Evolutionary conservation across 2,888 invertebrate genomes (phyloP), one percentile per base, ranked within the genome.

Genomic region (Dicyrtomina minuta): DNA sequence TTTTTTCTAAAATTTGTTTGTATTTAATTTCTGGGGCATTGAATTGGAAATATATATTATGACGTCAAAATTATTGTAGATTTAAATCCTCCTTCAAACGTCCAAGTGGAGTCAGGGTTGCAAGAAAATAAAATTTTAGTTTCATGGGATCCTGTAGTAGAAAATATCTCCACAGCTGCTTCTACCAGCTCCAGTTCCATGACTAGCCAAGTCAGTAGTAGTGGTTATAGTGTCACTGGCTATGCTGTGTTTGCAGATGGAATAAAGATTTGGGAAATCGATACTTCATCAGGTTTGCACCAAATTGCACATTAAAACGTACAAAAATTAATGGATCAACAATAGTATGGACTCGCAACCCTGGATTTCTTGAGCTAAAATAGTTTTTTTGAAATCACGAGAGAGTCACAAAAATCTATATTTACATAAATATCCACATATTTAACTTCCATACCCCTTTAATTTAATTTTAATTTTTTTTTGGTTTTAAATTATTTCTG

Each of bases 251-350:
- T 24, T 15, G 24, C 44, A 20, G 41, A 58, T 27, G 61, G 61
- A 10, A 61, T 22, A n/a, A 61, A 61, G 41, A 61, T 61, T 13
- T 61, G 61, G 61, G 44, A 61, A 27, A 46, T 61, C n/a, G 61
- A 61, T 17, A 61, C 44, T 27, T 13, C 61, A 24, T 46, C 43
- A 44, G 61, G 61, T 61, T 33, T 33, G 33, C 33, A 33, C 33
- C 33, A 33, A 33, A 33, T 33, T 33, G 8, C 3, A 8, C 33
- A 33, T 33, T 33, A 33, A 33, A 33, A 33, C 33, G 10, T 33
- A n/a, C 27, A 20, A 53, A 5, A 53, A 3, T 53, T 13, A n/a
- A n/a, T n/a, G n/a, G n/a, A n/a, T n/a, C n/a, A n/a, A n/a, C 22
- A 53, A 24, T 53, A 53, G 8, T 22, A 24, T 24, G 13, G 4